Percentiles rank a stretch among this genome's conserved stretches.
Evolutionary conservation across 2,113 vertebrate genomes (phyloP).

Genomic region (Anas platyrhynchos): DNA sequence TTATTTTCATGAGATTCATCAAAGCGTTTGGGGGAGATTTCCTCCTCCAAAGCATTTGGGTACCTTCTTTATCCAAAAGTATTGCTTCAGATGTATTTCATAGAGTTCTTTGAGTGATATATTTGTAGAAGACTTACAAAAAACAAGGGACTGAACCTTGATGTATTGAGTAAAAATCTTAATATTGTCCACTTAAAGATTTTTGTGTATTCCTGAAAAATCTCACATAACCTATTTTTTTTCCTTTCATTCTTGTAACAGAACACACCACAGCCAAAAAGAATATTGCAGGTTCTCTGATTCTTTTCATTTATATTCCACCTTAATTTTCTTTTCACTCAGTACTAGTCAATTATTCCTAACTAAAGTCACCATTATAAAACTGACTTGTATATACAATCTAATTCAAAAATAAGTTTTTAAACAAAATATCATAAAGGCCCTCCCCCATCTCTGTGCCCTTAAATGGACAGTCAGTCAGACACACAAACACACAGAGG

Average conservation of each 20-base stretch:
- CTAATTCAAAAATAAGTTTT: background rate
- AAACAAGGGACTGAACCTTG: background rate
- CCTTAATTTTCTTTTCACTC: background rate
- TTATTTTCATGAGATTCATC: background rate
- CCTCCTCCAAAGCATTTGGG: background rate
- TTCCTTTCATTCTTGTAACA: background rate
- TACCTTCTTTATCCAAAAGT: background rate
- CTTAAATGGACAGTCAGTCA: background rate
- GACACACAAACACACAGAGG: background rate
- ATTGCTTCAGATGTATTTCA: background rate
- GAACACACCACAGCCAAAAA: background rate
- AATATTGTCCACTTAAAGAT: background rate
- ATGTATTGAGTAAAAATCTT: background rate
- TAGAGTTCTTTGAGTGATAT: background rate
- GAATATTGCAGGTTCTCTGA: background rate
- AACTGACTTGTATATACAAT: background rate
- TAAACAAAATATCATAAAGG: background rate
- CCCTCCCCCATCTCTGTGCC: background rate
- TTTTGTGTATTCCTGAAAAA: background rate
- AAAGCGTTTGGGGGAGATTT: background rate
- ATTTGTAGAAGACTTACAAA: background rate
- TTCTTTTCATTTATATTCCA: background rate
- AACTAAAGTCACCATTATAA: background rate
- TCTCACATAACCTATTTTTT: background rate
- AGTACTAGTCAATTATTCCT: background rate